Conservation (phyloP, 2,888 invertebrate species). For the Bembecia ichneumoniformis region DNA sequence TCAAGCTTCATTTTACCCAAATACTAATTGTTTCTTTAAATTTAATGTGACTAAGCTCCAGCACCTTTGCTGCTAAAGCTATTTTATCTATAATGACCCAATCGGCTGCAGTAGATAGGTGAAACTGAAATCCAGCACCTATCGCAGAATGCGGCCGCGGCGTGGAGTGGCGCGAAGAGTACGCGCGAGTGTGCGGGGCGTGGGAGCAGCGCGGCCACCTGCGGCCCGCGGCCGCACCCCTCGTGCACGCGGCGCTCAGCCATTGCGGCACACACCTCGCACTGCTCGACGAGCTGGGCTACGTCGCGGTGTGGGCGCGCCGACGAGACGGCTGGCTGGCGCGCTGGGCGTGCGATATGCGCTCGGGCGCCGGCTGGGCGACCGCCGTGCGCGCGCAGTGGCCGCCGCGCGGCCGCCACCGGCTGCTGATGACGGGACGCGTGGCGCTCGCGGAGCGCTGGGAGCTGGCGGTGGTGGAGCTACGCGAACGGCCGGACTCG, state of each 20-base stretch:
- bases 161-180: conserved; percentile 34
- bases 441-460: conserved; percentile 33
- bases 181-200: conserved; percentile 3
- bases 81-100: too few species aligned
- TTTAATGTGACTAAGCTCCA: too few species aligned
- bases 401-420: conserved; percentile 16
- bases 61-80: too few species aligned
- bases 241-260: conserved; percentile 20
- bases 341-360: neutral
- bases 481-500: conserved; percentile 12
- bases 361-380: conserved; percentile 16
- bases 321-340: neutral
- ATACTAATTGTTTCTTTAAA: too few species aligned
- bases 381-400: conserved; percentile 22
- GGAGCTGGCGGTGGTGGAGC: conserved; percentile 35
- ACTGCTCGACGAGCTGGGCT: conserved; percentile 23
- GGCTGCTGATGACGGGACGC: conserved; percentile 39
- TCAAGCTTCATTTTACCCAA: too few species aligned
- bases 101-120: too few species aligned
- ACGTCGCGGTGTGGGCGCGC: conserved; percentile 9
- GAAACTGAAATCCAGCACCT: too few species aligned
- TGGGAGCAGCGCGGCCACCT: neutral
- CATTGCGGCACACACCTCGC: conserved; percentile 19
- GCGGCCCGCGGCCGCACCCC: conserved; percentile 15
- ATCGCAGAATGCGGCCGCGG: conserved; percentile 1